A percentile compares a stretch with the other conserved stretches of the same genome.
Conservation (phyloP, 1,140 invertebrate genomes). For the Temnothorax longispinosus region DNA sequence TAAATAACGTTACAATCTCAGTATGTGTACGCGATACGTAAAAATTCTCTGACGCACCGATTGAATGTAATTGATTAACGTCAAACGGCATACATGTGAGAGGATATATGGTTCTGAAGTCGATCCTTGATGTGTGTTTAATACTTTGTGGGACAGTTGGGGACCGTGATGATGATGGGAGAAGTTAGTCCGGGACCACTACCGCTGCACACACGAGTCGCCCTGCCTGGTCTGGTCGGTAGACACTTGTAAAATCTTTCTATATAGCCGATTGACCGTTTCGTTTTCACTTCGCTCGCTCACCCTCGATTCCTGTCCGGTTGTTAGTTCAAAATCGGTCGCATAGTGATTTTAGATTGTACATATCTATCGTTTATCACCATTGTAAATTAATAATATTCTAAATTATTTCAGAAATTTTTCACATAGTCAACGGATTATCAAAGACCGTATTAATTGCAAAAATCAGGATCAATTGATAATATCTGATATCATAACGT, state of each 20-base stretch:
- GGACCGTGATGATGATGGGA: slow-evolving; percentile 81
- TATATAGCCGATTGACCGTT: slow-evolving; percentile 26
- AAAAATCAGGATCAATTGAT: not conserved
- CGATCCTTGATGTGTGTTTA: slow-evolving; percentile 80
- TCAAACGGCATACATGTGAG: slow-evolving; percentile 58
- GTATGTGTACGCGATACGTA: not conserved
- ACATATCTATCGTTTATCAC: not conserved
- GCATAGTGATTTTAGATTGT: not conserved
- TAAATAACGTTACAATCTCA: slow-evolving; percentile 13
- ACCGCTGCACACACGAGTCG: slow-evolving; percentile 81
- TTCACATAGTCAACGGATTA: not conserved
- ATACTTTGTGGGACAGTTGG: slow-evolving; percentile 83
- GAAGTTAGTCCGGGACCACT: slow-evolving; percentile 82
- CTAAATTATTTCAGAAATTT: not conserved
- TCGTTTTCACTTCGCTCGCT: not conserved
- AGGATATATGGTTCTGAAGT: slow-evolving; percentile 63
- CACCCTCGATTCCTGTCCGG: not conserved
- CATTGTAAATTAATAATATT: not conserved
- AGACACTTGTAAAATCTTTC: slow-evolving; percentile 78
- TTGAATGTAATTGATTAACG: slow-evolving; percentile 49
- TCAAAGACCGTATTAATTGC: not conserved
- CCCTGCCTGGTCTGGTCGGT: slow-evolving; percentile 82
- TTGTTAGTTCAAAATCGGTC: slow-evolving; percentile 9
- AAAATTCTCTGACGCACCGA: slow-evolving; percentile 13
- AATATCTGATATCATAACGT: not conserved